phyloP scores from a whole-genome alignment of 2,113 vertebrate genomes.

The Excalfactoria chinensis region DNA sequence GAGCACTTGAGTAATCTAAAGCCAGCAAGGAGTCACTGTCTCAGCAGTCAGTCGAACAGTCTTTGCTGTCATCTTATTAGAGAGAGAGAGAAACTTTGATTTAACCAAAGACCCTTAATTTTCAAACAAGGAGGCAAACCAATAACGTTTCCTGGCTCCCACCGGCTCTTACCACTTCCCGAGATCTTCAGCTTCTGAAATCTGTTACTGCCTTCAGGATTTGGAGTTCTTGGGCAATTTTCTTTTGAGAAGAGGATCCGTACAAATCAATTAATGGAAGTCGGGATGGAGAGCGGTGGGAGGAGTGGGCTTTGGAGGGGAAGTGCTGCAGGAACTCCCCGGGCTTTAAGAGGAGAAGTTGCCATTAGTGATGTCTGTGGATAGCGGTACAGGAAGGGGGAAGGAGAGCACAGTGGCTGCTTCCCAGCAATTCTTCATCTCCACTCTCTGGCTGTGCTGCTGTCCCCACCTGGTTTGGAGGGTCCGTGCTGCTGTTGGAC shows the following conservation, averaged over 20 bases:
- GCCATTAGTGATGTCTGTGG: neutral
- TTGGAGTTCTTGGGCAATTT: constrained; percentile 29
- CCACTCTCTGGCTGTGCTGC: neutral
- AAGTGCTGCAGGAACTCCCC: neutral
- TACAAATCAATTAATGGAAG: constrained; percentile 42
- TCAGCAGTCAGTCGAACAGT: constrained; percentile 68
- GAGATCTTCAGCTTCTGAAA: neutral
- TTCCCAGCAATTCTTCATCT: neutral
- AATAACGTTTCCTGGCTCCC: constrained; percentile 2
- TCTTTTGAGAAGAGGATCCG: neutral
- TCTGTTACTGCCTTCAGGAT: neutral
- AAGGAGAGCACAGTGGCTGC: too few relatives aligned
- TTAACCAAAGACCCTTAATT: constrained; percentile 71
- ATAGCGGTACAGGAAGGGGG: neutral
- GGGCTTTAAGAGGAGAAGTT: neutral
- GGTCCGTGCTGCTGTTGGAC: neutral
- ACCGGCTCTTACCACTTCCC: constrained; percentile 1
- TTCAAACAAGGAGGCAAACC: constrained; percentile 48
- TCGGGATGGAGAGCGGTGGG: neutral
- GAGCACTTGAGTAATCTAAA: constrained; percentile 71
- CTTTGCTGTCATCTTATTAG: constrained; percentile 71
- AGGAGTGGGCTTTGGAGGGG: neutral
- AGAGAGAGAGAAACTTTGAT: constrained; percentile 71
- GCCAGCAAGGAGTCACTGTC: constrained; percentile 56
- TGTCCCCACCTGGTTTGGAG: neutral